Evolutionary conservation across 92 coral and sea anemone species (phyloP).

Genomic region (Epizoanthus scotinus): DNA sequence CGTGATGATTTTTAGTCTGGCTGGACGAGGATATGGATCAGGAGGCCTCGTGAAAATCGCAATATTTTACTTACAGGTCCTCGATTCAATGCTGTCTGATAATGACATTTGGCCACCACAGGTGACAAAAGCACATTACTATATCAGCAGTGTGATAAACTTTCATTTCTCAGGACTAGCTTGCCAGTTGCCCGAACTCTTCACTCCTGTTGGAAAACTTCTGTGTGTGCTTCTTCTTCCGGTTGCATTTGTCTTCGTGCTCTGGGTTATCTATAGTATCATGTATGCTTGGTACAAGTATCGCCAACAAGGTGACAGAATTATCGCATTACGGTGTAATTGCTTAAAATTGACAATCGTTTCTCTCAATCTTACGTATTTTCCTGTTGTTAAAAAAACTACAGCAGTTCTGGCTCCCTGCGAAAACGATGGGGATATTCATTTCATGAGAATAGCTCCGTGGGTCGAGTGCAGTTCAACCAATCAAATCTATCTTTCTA

Average conservation of each 20-base stretch:
- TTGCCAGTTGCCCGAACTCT: slow-evolving; percentile 67
- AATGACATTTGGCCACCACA: slow-evolving; percentile 65
- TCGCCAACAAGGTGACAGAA: neutral
- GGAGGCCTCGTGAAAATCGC: slow-evolving; percentile 57
- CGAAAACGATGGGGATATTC: slow-evolving; percentile 18
- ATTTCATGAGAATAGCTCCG: slow-evolving; percentile 53
- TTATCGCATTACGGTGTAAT: slow-evolving; percentile 7
- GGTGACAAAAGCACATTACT: slow-evolving; percentile 61
- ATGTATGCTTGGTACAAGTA: neutral
- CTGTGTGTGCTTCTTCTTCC: slow-evolving; percentile 59
- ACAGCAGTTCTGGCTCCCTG: slow-evolving; percentile 55
- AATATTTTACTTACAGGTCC: slow-evolving; percentile 73
- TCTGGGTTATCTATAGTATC: slow-evolving; percentile 23
- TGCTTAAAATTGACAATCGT: slow-evolving; percentile 49
- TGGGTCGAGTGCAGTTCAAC: slow-evolving; percentile 48
- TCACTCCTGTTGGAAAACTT: slow-evolving; percentile 70
- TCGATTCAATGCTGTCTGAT: slow-evolving; percentile 73
- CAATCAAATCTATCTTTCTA: slow-evolving; percentile 39
- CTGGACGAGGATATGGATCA: slow-evolving; percentile 45
- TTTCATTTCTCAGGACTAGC: slow-evolving; percentile 71
- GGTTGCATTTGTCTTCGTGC: neutral
- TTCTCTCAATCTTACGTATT: slow-evolving; percentile 49
- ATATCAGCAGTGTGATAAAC: slow-evolving; percentile 67
- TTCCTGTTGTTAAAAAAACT: slow-evolving; percentile 59
- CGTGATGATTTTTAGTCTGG: slow-evolving; percentile 55